phyloP scores from a whole-genome alignment of 2,888 invertebrate species.

The Lasioglossum pauxillum region DNA sequence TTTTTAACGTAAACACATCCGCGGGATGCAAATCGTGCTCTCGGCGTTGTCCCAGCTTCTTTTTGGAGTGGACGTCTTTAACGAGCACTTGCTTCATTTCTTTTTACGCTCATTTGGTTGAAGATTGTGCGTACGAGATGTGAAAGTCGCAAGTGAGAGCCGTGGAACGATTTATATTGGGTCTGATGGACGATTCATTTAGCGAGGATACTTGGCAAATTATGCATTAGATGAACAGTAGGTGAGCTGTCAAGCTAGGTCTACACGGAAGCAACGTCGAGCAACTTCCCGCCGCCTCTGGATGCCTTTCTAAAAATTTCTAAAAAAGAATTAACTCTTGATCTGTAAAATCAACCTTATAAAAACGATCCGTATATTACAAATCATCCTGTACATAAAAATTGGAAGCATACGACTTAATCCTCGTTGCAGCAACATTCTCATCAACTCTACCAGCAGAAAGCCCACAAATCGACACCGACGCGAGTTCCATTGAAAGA shows the following conservation, averaged over 20 bases:
- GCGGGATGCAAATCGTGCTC: not conserved
- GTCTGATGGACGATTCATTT: not conserved
- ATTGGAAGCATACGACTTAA: not conserved
- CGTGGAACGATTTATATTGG: not conserved
- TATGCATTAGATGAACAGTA: not conserved
- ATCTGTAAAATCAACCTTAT: no score
- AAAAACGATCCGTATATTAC: no score
- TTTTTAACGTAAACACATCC: not conserved
- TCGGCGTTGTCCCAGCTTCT: not conserved
- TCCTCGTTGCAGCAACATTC: not conserved
- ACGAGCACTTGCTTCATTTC: not conserved
- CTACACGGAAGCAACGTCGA: no score
- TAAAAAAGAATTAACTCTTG: no score
- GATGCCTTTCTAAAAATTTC: no score
- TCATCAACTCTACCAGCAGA: not conserved
- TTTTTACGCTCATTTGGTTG: not conserved
- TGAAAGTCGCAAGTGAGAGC: not conserved
- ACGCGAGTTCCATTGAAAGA: not conserved
- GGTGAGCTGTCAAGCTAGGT: no score
- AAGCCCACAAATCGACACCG: not conserved
- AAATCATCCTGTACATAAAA: not conserved
- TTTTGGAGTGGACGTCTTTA: not conserved
- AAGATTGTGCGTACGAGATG: not conserved
- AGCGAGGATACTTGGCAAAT: not conserved
- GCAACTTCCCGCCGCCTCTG: no score